phyloP scores from a whole-genome alignment of 2,113 vertebrate genomes.

The Orycteropus afer region DNA sequence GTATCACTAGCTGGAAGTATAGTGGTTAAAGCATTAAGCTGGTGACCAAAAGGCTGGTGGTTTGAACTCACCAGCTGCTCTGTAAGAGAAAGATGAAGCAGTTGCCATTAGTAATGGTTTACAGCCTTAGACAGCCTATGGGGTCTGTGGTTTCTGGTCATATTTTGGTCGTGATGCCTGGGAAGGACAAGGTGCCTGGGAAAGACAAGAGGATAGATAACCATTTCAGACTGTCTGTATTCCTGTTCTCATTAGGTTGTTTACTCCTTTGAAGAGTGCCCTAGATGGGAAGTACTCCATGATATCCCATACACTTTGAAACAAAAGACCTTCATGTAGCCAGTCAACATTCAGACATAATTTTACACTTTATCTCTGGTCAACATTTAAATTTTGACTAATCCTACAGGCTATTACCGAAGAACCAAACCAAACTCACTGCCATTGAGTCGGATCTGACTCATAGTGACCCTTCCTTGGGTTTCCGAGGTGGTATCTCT shows the following conservation, averaged over 20 bases:
- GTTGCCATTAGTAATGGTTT: no score
- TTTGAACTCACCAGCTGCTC: no score
- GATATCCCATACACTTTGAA: background rate
- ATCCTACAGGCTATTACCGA: background rate
- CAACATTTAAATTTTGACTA: background rate
- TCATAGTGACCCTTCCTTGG: no score
- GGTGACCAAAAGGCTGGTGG: no score
- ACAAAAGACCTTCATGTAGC: background rate
- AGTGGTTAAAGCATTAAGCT: no score
- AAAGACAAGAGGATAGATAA: background rate
- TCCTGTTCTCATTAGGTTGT: background rate
- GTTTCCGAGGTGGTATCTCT: no score
- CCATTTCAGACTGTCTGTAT: background rate
- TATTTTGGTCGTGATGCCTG: background rate
- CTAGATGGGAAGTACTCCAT: background rate
- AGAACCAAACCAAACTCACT: no score
- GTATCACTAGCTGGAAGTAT: no score
- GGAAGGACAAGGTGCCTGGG: background rate
- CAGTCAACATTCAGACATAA: background rate
- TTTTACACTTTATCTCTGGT: background rate
- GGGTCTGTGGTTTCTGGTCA: background rate
- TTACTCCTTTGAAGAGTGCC: background rate
- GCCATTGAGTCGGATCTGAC: no score
- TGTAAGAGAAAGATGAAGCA: no score
- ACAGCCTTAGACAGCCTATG: no score